Evolutionary conservation across 2,113 vertebrate species (phyloP).

Genomic region (Hypanus sabinus): DNA sequence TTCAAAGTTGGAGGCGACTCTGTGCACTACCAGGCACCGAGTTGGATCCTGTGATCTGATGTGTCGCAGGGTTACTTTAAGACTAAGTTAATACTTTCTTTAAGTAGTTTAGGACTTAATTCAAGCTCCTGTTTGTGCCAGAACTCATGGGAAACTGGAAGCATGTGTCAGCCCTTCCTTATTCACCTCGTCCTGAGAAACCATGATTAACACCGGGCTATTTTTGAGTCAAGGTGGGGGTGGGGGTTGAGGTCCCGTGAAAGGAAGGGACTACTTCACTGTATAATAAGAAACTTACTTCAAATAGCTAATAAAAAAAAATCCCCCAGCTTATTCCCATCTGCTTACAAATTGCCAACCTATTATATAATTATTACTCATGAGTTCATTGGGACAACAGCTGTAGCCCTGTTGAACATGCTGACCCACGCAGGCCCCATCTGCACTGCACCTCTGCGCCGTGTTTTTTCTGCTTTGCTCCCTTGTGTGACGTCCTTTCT

Average conservation of each 20-base stretch:
- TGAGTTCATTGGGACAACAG: slow-evolving; percentile 24
- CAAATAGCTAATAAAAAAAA: slow-evolving; percentile 14
- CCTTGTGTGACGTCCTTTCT: background rate
- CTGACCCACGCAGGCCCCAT: background rate
- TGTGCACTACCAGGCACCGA: too few species aligned
- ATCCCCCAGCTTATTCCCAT: background rate
- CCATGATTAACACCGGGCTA: slow-evolving; percentile 15
- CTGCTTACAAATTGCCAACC: slow-evolving; percentile 27
- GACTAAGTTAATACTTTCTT: too few species aligned
- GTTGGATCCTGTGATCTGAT: too few species aligned
- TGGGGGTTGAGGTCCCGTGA: background rate
- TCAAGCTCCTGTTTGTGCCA: background rate
- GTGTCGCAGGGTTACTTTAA: too few species aligned
- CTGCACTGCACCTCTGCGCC: background rate
- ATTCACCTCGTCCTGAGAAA: background rate
- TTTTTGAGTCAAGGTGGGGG: background rate
- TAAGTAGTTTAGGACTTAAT: too few species aligned
- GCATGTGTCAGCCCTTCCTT: background rate
- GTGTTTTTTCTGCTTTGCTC: background rate
- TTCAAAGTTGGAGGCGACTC: too few species aligned
- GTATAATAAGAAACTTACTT: background rate
- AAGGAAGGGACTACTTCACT: background rate
- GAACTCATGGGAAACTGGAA: background rate
- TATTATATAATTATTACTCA: slow-evolving; percentile 29
- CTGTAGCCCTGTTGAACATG: slow-evolving; percentile 12